Evolutionary conservation across 2,888 invertebrate species (phyloP).

Genomic region (Proisotoma minuta): DNA sequence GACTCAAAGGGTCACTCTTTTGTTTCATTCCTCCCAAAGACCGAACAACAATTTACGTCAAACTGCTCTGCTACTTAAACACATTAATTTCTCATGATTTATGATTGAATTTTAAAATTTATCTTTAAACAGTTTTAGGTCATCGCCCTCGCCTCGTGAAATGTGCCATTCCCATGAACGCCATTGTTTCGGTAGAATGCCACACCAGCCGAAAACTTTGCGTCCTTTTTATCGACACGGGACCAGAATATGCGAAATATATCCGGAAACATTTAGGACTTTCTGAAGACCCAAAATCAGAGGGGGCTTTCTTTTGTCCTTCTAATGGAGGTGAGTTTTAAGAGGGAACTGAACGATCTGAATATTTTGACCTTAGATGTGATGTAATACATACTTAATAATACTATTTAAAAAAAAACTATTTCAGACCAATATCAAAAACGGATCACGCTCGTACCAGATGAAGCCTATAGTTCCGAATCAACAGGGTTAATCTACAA

Average conservation of each 20-base stretch:
- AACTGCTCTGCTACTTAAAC: background rate
- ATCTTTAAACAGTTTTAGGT: constrained; percentile 51
- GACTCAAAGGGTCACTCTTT: too few species aligned
- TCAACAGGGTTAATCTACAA: background rate
- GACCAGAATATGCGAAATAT: constrained; percentile 63
- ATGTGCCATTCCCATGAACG: constrained; percentile 63
- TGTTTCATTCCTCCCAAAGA: background rate
- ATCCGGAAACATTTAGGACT: constrained; percentile 69
- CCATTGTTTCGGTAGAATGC: constrained; percentile 69
- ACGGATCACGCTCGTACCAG: constrained; percentile 56
- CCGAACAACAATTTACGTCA: background rate
- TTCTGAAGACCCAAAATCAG: constrained; percentile 53
- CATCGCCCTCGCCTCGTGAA: constrained; percentile 54
- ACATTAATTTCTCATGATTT: constrained; percentile 4
- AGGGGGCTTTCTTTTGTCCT: constrained; percentile 56
- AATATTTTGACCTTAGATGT: constrained; percentile 22
- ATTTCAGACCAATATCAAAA: constrained; percentile 61
- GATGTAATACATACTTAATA: constrained; percentile 18
- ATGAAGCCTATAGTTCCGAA: too few species aligned
- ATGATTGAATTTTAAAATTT: too few species aligned
- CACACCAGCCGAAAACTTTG: constrained; percentile 72
- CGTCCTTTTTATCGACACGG: constrained; percentile 75
- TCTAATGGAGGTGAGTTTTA: constrained; percentile 52
- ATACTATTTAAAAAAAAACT: constrained; percentile 19
- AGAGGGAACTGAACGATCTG: background rate